phyloP scores from a whole-genome alignment of 2,113 vertebrate genomes.

The Athene noctua region DNA sequence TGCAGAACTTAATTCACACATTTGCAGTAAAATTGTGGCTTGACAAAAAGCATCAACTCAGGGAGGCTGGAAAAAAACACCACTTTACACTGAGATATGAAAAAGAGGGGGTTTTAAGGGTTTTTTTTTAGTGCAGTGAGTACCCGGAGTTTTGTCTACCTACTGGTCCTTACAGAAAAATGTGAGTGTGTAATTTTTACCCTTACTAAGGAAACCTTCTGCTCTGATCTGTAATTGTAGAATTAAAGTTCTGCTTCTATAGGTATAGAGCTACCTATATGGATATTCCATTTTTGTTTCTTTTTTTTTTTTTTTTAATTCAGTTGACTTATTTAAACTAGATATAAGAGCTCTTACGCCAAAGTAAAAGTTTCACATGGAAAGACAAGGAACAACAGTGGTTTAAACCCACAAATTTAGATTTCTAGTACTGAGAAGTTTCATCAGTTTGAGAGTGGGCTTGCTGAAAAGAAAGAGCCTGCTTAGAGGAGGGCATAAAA shows the following conservation, averaged over 20 bases:
- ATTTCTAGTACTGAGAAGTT: neutral
- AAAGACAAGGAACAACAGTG: neutral
- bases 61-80: rapidly evolving
- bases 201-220: neutral
- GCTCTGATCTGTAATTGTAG: neutral
- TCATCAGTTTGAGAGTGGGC: neutral
- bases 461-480: neutral
- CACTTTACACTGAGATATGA: neutral
- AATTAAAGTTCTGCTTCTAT: neutral
- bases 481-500: neutral
- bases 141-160: neutral
- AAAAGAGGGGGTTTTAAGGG: rapidly evolving
- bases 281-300: neutral
- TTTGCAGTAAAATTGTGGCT: neutral
- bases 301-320: neutral
- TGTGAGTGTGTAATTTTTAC: neutral
- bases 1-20: neutral
- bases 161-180: neutral
- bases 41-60: neutral
- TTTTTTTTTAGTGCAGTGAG: neutral
- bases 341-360: neutral
- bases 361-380: neutral
- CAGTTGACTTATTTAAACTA: neutral
- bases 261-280: neutral
- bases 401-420: neutral